A percentile compares a stretch with the other conserved stretches of the same genome.
Evolutionary conservation across 2,113 vertebrate species (phyloP).

Genomic region (Bos taurus): ARS-UCD2.0 NC_037350.1:27242501-27243000

Average conservation of each 20-base stretch:
- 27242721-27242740: background rate
- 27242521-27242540: background rate
- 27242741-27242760: background rate
- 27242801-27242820: background rate
- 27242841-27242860: background rate
- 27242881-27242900: background rate
- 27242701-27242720: background rate
- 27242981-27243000: background rate
- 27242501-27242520: background rate
- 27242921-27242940: background rate
- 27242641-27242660: background rate
- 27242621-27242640: background rate
- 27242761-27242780: background rate
- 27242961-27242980: background rate
- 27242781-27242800: background rate
- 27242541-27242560: background rate
- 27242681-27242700: background rate
- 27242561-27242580: background rate
- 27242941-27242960: background rate
- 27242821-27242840: background rate
- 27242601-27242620: background rate
- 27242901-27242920: background rate
- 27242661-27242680: background rate
- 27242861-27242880: background rate
- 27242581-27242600: background rate